These are phyloP conservation scores for Gonocerus acuteangulatus DNA, from an alignment of 2,888 invertebrate species.

Conservation along the genomic window DNA sequence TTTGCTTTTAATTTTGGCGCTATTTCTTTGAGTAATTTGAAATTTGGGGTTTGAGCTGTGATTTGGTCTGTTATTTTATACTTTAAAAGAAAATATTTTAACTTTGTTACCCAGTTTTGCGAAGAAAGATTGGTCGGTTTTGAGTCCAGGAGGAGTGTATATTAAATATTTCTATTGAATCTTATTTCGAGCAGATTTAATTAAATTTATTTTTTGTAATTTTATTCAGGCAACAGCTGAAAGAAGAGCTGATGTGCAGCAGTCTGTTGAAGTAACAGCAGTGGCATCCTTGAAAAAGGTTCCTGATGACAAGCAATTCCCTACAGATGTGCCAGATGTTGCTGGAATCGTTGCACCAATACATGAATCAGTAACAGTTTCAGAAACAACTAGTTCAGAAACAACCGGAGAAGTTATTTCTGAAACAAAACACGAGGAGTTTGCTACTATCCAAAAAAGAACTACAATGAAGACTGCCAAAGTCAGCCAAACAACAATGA, in stretches of 20 bases:
- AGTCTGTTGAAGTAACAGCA: slow-evolving; percentile 40
- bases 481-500: slow-evolving; percentile 24
- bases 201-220: too few species aligned
- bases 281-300: slow-evolving; percentile 39
- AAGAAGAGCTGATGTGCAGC: slow-evolving; percentile 38
- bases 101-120: too few species aligned
- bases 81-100: too few species aligned
- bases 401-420: slow-evolving; percentile 28
- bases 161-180: too few species aligned
- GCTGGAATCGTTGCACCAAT: slow-evolving; percentile 52
- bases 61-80: too few species aligned
- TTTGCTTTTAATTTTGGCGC: too few species aligned
- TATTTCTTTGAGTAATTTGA: too few species aligned
- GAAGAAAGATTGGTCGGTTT: too few species aligned
- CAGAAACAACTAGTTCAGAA: slow-evolving; percentile 45
- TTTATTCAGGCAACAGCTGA: slow-evolving; percentile 45
- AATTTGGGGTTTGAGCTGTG: too few species aligned
- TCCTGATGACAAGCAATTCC: slow-evolving; percentile 36
- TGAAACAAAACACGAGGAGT: slow-evolving; percentile 37
- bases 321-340: slow-evolving; percentile 33
- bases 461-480: slow-evolving; percentile 30
- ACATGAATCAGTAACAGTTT: slow-evolving; percentile 54
- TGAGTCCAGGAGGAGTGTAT: too few species aligned
- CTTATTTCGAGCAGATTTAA: too few species aligned
- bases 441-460: slow-evolving; percentile 41